Percentiles rank a stretch among this genome's conserved stretches.
phyloP scores from a whole-genome alignment of 1,140 invertebrate genomes.

The Myzus persicae region DNA sequence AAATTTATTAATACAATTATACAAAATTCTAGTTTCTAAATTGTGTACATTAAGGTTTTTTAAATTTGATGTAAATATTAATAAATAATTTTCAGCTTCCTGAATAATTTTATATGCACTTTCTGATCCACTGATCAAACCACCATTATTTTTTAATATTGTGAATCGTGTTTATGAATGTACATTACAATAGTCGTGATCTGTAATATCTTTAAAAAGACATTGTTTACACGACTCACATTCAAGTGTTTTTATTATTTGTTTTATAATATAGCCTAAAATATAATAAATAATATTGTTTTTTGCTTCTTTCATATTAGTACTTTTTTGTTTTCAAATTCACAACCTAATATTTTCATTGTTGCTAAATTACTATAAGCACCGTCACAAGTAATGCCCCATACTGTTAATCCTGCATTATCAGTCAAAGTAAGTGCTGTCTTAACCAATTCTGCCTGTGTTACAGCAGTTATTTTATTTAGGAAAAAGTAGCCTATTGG shows the following conservation, averaged over 20 bases:
- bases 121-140: not conserved
- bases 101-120: slow-evolving; percentile 9
- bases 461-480: slow-evolving; percentile 27
- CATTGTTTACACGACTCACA: slow-evolving; percentile 11
- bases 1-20: not conserved
- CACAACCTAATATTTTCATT: slow-evolving; percentile 29
- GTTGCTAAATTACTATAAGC: not conserved
- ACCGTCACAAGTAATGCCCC: not conserved
- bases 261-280: too few relatives aligned
- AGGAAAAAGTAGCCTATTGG: not conserved
- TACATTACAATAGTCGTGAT: not conserved
- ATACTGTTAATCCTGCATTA: not conserved
- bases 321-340: too few relatives aligned
- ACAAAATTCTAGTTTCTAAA: slow-evolving; percentile 9
- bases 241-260: not conserved
- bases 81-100: not conserved
- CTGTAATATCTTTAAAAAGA: not conserved
- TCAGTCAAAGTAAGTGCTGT: not conserved
- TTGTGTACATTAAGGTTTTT: slow-evolving; percentile 8
- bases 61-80: slow-evolving; percentile 19
- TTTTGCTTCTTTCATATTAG: too few relatives aligned
- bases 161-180: not conserved
- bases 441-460: not conserved
- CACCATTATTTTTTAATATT: slow-evolving; percentile 17
- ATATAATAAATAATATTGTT: too few relatives aligned